phyloP scores from a whole-genome alignment of 2,113 vertebrate genomes.

The Gobius niger region DNA sequence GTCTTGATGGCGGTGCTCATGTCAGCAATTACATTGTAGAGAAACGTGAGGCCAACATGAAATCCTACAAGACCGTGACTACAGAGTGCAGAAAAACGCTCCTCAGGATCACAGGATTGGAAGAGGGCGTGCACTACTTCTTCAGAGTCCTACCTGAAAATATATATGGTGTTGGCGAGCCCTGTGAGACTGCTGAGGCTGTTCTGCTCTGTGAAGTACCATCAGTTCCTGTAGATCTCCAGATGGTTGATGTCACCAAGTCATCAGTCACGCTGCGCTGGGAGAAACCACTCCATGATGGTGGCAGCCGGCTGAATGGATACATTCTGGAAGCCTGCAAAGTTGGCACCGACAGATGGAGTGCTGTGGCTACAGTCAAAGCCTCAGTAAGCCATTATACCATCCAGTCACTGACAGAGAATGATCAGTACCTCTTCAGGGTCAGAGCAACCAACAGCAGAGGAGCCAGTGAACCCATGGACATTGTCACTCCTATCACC shows the following conservation, averaged over 20 bases:
- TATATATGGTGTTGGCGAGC: constrained; percentile 95
- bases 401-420: constrained; percentile 89
- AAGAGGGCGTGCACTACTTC: constrained; percentile 91
- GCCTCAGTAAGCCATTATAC: constrained; percentile 83
- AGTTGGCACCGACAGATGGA: constrained; percentile 91
- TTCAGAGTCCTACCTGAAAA: constrained; percentile 98
- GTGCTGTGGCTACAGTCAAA: constrained; percentile 85
- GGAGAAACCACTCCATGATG: constrained; percentile 91
- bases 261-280: constrained; percentile 87
- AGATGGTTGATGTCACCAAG: constrained; percentile 88
- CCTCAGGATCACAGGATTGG: constrained; percentile 87
- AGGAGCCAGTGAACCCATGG: constrained; percentile 90
- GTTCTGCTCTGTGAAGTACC: constrained; percentile 93
- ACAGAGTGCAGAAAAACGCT: constrained; percentile 95
- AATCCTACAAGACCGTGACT: constrained; percentile 95
- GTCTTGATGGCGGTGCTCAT: constrained; percentile 91
- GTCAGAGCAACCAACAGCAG: constrained; percentile 92
- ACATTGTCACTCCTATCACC: constrained; percentile 86
- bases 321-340: constrained; percentile 92
- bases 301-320: constrained; percentile 89
- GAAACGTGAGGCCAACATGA: constrained; percentile 95
- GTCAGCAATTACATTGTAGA: constrained; percentile 96
- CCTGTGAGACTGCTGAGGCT: constrained; percentile 89
- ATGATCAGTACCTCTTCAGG: constrained; percentile 94
- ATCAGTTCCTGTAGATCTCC: constrained; percentile 85